Evolutionary conservation across 2,797 vertebrate species (phyloP), one percentile per base, ranked within the genome.

Genomic region (Helarctos malayanus): DNA sequence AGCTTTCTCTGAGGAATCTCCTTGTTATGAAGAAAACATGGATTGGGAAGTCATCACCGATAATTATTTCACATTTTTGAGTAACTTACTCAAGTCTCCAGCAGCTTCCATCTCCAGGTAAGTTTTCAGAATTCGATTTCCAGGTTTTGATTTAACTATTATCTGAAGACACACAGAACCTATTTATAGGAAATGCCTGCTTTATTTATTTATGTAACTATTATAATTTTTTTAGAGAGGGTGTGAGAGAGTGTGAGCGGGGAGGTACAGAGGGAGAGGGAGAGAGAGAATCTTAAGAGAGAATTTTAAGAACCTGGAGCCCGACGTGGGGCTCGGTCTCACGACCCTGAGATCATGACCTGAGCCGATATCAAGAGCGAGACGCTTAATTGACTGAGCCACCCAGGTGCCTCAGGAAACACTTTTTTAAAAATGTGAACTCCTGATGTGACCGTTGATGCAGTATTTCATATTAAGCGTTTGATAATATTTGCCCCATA

Each of bases 21-120:
- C 97, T 52, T 98, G 98, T 97, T 96, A 93, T 49, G 59, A 79
- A 97, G 79, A 96, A 95, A 97, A 92, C 5, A 78, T 97, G 32
- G 82, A 89, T 88, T 96, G 97, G 97, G 95, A 98, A 91, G 86
- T 12, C 4, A 25, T 98, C 32, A 23, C 88, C 56, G 91, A 95
- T 85, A 93, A 87, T 96, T 98, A 97, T 79, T 75, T 96, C 73
- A 0, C 21, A 57, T 96, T 98, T 98, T 82, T 98, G 49, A 91
- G 96, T 93, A 97, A 98, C 0, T 41, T 98, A 27, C 18, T 96
- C 41, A 87, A 92, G 80, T 98, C 91, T 47, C 96, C 97, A 63
- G 16, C 81, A 90, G 27, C 78, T 91, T 97, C 97, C 5, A 80
- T 96, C 90, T 45, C 96, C 52, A 38, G 97, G 98, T 98, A 96